Conservation (phyloP, 2,888 invertebrate genomes). For the Allacma fusca region DNA sequence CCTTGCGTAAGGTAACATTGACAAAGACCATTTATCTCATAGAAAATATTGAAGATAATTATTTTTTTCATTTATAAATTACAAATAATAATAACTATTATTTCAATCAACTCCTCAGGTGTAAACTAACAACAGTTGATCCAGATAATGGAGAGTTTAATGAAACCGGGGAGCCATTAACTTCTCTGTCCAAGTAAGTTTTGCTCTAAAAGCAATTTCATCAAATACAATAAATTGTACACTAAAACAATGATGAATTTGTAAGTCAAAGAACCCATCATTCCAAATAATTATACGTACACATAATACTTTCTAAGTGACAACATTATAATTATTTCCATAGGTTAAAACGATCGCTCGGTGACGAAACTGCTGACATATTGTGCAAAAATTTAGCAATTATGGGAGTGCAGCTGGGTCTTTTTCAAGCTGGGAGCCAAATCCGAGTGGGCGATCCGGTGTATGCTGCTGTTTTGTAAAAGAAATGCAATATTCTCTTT, state of each 20-base stretch:
- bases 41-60: neutral
- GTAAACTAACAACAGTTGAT: conserved; percentile 56
- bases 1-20: conserved; percentile 63
- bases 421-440: conserved; percentile 40
- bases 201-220: neutral
- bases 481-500: neutral
- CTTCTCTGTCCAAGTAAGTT: conserved; percentile 53
- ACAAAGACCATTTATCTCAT: neutral
- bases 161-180: conserved; percentile 54
- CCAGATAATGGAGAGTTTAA: conserved; percentile 53
- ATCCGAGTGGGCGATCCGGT: conserved; percentile 58
- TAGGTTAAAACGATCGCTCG: conserved; percentile 51
- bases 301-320: too few species aligned
- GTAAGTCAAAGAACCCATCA: too few species aligned
- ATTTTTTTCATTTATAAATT: neutral
- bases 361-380: conserved; percentile 49
- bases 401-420: conserved; percentile 56
- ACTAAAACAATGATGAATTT: too few species aligned
- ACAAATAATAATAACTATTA: neutral
- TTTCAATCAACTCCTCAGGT: conserved; percentile 41
- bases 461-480: conserved; percentile 56
- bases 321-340: too few species aligned
- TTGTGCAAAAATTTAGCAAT: conserved; percentile 53
- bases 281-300: too few species aligned
- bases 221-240: too few species aligned